Percentiles rank a stretch among this genome's conserved stretches.
These are phyloP conservation scores for Eupithecia insigniata DNA, from an alignment of 2,888 invertebrate genomes.

Conservation along the genomic window DNA sequence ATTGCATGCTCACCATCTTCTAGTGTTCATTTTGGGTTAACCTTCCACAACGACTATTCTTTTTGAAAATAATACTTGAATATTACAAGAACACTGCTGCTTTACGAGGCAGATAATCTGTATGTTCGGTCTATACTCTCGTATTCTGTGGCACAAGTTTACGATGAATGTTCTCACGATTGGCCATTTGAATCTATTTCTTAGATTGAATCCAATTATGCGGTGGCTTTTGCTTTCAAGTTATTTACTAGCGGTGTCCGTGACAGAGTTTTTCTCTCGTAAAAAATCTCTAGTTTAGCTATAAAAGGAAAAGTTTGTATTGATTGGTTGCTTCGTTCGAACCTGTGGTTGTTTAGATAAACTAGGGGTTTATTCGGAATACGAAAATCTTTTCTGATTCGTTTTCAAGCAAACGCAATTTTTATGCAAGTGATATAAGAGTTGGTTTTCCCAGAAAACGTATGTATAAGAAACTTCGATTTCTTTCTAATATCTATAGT, in stretches of 20 bases:
- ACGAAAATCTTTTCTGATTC: too few relatives aligned
- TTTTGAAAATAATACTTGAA: too few relatives aligned
- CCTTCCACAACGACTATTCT: too few relatives aligned
- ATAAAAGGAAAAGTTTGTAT: slow-evolving; percentile 9
- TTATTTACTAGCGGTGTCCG: slow-evolving; percentile 23
- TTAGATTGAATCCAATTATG: slow-evolving; percentile 57
- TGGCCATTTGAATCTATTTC: slow-evolving; percentile 57
- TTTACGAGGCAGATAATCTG: background rate
- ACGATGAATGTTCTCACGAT: slow-evolving; percentile 66
- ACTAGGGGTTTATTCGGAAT: too few relatives aligned
- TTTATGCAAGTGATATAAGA: too few relatives aligned
- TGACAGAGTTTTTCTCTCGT: slow-evolving; percentile 8
- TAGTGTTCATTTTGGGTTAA: too few relatives aligned
- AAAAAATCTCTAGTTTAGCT: background rate
- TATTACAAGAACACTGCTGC: too few relatives aligned
- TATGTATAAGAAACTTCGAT: too few relatives aligned
- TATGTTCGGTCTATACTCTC: background rate
- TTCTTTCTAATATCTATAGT: too few relatives aligned
- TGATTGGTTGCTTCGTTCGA: background rate
- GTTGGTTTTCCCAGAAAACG: too few relatives aligned
- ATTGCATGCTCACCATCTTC: too few relatives aligned
- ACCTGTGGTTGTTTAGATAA: background rate
- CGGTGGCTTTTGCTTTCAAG: slow-evolving; percentile 35
- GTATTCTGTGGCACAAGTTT: slow-evolving; percentile 15
- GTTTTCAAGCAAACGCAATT: too few relatives aligned